Base-by-base conservation (phyloP, 2,797 vertebrate species). In the Vespertilio murinus region DNA sequence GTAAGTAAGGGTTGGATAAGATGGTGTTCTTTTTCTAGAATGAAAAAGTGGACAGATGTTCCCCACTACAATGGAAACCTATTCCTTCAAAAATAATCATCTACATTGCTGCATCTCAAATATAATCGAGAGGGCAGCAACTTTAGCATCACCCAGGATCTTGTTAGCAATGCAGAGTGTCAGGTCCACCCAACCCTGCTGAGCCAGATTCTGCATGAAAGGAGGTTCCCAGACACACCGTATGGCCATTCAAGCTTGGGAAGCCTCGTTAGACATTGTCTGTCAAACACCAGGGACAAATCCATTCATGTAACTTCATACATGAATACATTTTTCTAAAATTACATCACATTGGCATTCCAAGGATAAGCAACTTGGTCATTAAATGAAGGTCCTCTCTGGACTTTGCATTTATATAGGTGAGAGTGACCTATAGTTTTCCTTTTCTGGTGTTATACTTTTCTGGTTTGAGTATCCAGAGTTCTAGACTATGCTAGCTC, bases 301-400 rank as follows among this genome's bases (percentile, higher is more conserved):
- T 52, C 61, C 10, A 71, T 11, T 88, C 16, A 56, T n/a, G 11
- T 13, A 47, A 80, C 33, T 23, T 54, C 9, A 4, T 33, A 42
- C 30, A 67, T 28, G n/a, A 38, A 52, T 40, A 52, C 18, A 54
- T 47, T 77, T 77, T 88, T 73, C 20, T 45, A 82, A 91, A 90
- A 91, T 87, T 33, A 71, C 54, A 33, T 23, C 42, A 33, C 47
- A 52, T 73, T 80, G 90, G 14, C 28, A 84, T 90, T 65, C 28
- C 35, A n/a, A 75, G 4, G 28, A 67, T 84, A 77, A 93, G 80
- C 4, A 77, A 38, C 33, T 45, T 49, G 23, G 16, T 87, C 52
- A n/a, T 61, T n/a, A 54, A 47, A n/a, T 85, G 35, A 49, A 79
- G 75, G 8, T 42, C 2, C 30, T 70, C 25, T 56, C 38, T 79